Conservation (phyloP, 2,888 invertebrate species). For the Junonia oenone region DNA sequence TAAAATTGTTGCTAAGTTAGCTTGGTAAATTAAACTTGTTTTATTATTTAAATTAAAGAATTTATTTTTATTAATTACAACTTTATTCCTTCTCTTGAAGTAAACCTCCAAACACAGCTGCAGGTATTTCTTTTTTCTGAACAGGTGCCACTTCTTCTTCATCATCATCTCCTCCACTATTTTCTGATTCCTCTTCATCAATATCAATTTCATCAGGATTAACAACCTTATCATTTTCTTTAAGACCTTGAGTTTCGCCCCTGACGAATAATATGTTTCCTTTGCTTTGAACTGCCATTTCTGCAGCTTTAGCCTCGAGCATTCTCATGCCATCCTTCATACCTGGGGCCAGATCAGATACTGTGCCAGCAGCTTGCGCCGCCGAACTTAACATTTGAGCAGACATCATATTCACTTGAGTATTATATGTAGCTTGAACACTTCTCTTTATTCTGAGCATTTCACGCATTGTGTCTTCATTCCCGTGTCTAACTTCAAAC, state of each 20-base stretch:
- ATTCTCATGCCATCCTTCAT: conserved; percentile 93
- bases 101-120: conserved; percentile 94
- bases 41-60: conserved; percentile 20
- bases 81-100: conserved; percentile 42
- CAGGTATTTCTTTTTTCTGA: conserved; percentile 91
- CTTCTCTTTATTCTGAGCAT: conserved; percentile 98
- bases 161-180: conserved; percentile 77
- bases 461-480: conserved; percentile 99
- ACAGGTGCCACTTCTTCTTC: conserved; percentile 84
- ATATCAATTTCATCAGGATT: conserved; percentile 95
- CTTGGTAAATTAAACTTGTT: conserved; percentile 36
- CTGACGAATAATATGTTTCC: conserved; percentile 91
- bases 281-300: conserved; percentile 80
- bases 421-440: conserved; percentile 98
- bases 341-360: conserved; percentile 86
- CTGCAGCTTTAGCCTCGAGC: conserved; percentile 90
- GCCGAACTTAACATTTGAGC: conserved; percentile 95
- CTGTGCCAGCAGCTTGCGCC: conserved; percentile 82
- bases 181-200: conserved; percentile 85
- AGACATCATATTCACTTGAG: conserved; percentile 99
- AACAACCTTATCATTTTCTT: conserved; percentile 83
- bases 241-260: conserved; percentile 89
- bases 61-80: conserved; percentile 14
- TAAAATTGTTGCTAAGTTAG: conserved; percentile 45
- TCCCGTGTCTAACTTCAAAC: conserved; percentile 99